Evolutionary conservation across 35 echinoderm and acorn worm species (phyloP), one percentile per base, ranked within the genome.

Genomic region (Stichopus chloronotus): DNA sequence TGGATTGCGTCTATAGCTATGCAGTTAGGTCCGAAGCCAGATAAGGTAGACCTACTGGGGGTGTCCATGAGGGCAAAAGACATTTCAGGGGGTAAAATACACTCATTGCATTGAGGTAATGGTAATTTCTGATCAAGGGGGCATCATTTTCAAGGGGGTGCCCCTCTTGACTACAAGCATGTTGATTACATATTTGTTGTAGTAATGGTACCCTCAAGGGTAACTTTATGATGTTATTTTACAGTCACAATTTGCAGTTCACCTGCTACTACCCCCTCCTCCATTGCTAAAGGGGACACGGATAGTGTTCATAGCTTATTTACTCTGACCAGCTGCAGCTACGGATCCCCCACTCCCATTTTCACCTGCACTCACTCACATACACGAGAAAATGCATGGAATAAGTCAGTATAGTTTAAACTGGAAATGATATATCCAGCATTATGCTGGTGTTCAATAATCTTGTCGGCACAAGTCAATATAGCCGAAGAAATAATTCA

Each of bases 121-220:
- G 71, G 11, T 76, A 76, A 76, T 76, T 76, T 76, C 24, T 76
- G 63, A 68, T 68, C 63, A 9, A 68, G 63, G 63, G 63, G 63
- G 63, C 63, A 68, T 9, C 63, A 68, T 68, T 68, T 5, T 76
- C 24, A 5, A 76, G 24, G 5, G 5, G 5, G n/a, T 23, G 16
- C 11, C 71, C 11, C 71, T 12, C 71, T 76, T 76, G 71, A 23
- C 71, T 76, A 5, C 71, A 4, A 12, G 71, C 71, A n/a, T n/a
- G n/a, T 76, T 76, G 71, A 76, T 76, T 76, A 76, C 11, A 76
- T 12, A 76, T 8, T 68, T 76, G 24, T 76, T 76, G n/a, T 76
- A 23, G 17, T 76, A 76, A 76, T 12, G 71, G 17, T 76, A 76
- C 17, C 24, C 4, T 12, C 5, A 76, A 12, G 5, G 5, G 24